Base-by-base conservation (phyloP, 2,888 invertebrate genomes). In the Drosophila anceps region DNA sequence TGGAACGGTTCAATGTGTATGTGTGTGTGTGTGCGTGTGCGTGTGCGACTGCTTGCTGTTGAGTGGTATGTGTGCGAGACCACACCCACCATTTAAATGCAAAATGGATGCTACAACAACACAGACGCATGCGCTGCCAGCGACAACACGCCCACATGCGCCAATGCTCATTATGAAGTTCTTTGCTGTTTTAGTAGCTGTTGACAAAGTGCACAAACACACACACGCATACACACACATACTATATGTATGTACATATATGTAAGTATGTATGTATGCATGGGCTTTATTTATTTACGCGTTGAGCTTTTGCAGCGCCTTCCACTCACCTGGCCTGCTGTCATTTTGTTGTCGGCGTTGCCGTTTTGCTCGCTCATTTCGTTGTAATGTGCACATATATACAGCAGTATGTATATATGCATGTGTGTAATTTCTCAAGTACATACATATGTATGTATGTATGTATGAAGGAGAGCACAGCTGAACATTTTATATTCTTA, bases 291-390 rank as follows among this genome's bases (percentile, higher is more conserved):
- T 84, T 84, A 89, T 89, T 74, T 70, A 79, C 50, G 64, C 84
- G 88, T 89, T 89, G 87, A 84, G 89, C 84, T 77, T 89, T 84
- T 84, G 58, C 81, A 69, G 80, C 72, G 73, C 64, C 70, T 75
- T 74, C 61, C 79, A 71, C 76, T 76, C 81, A 78, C 71, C 75
- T 77, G 74, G 69, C 70, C 60, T 71, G 82, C 76, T 69, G 91
- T 82, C 82, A 84, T 84, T 90, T 90, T 78, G 83, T 84, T 79
- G 79, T 78, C 79, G 82, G 68, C 71, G 73, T 78, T 79, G 75
- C 73, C 79, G 74, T 82, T 80, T 74, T 91, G 80, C 84, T 91
- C 90, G 91, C 81, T 90, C 90, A 88, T 89, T 90, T 90, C 63
- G 88, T 89, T 84, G 48, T 59, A 55, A 54, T 41, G 44, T 68